Base-by-base conservation (phyloP, 2,797 vertebrate species). In the Rhynchonycteris naso region DNA sequence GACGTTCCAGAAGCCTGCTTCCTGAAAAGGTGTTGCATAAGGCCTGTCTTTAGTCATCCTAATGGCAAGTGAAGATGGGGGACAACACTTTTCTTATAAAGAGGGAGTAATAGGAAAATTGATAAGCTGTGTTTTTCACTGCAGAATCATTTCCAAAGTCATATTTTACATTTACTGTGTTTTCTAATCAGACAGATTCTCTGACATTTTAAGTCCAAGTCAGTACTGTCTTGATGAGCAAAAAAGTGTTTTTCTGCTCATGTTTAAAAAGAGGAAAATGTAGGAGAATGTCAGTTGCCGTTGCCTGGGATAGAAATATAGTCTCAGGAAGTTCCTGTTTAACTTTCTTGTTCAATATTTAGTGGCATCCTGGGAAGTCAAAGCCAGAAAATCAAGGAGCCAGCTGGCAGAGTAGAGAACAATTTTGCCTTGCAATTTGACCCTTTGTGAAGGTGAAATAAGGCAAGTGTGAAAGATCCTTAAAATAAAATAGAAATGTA, bases 351-450 rank as follows among this genome's bases (percentile, higher is more conserved):
- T 81, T 80, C 63, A 85, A 43, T 95, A 88, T 90, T 95, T 93
- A 88, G 80, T 74, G 38, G 81, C 14, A 56, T 33, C 43, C 26
- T 50, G 83, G 24, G 35, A 89, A 76, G 69, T 30, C 59, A 89
- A 75, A 87, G 75, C 65, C 63, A 89, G 65, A 92, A 95, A 86
- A 65, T 72, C 50, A n/a, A 71, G 65, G 35, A 90, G 69, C 63
- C 74, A 81, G 38, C n/a, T 79, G 65, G 50, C 50, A 71, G 22
- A 24, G 5, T 5, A 86, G 21, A 71, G 26, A 71, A 76, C 14
- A 58, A 58, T 79, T 83, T 96, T 69, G 26, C 78, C 75, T 92
- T 88, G 74, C 33, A 89, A 88, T 24, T 58, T 96, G 75, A 65
- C n/a, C 63, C 7, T 2, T 54, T 79, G 18, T 71, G 56, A 80